phyloP scores from a whole-genome alignment of 30 jellyfish, hydroid and myxozoan genomes.

The Catostylus mosaicus region DNA sequence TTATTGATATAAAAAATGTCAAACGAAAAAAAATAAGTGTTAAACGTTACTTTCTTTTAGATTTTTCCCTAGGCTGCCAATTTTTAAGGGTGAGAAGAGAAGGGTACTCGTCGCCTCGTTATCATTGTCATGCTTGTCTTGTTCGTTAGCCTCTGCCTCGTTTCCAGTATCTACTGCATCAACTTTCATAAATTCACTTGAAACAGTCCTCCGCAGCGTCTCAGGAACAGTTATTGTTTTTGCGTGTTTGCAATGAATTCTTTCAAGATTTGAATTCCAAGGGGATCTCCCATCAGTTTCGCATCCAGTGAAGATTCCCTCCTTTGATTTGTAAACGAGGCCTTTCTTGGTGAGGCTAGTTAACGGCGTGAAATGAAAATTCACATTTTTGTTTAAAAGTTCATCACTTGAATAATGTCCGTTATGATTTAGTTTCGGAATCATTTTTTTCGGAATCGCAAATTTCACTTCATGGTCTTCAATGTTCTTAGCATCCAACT shows the following conservation, averaged over 20 bases:
- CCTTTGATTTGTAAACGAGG: slow-evolving; percentile 11
- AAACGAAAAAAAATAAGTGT: neutral
- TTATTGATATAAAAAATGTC: too few relatives aligned
- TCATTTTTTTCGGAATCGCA: neutral
- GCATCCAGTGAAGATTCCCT: neutral
- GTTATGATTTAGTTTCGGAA: neutral
- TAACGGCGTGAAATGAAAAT: neutral
- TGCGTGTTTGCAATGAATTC: slow-evolving; percentile 46
- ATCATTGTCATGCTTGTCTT: neutral
- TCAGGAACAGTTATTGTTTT: slow-evolving; percentile 47
- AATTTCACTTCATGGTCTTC: neutral
- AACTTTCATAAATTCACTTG: slow-evolving; percentile 12
- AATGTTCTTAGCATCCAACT: neutral
- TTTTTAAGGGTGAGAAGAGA: slow-evolving; percentile 32
- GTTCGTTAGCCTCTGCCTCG: neutral
- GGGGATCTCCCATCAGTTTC: neutral
- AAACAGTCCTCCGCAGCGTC: slow-evolving; percentile 51
- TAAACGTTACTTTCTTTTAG: slow-evolving; percentile 45
- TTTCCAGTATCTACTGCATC: neutral
- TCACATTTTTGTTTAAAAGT: neutral
- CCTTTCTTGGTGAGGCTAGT: slow-evolving; percentile 9
- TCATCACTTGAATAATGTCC: neutral
- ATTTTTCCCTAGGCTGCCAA: slow-evolving; percentile 25
- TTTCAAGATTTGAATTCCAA: slow-evolving; percentile 23
- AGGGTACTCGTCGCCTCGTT: slow-evolving; percentile 16